phyloP scores from a whole-genome alignment of 2,113 vertebrate species.

The Xenopus laevis region DNA sequence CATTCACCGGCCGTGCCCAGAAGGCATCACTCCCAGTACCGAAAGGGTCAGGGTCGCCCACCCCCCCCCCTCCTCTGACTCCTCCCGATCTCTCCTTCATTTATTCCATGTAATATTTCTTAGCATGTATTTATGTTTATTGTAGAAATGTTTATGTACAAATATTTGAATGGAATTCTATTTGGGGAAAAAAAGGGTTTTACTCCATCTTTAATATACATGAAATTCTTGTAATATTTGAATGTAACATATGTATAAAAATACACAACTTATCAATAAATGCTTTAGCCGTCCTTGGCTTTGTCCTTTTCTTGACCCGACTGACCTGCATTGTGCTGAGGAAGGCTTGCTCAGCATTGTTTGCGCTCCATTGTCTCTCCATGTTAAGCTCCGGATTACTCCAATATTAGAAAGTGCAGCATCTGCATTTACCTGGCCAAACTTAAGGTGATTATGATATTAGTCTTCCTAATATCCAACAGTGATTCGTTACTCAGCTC shows the following conservation, averaged over 20 bases:
- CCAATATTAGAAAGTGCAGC: constrained; percentile 54
- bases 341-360: constrained; percentile 15
- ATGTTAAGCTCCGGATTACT: constrained; percentile 47
- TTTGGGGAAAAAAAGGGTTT: constrained; percentile 62
- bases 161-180: constrained; percentile 69
- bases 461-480: constrained; percentile 53
- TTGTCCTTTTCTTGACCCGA: constrained; percentile 23
- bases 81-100: constrained; percentile 1
- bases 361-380: constrained; percentile 52
- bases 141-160: constrained; percentile 72
- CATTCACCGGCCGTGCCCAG: background rate
- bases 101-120: constrained; percentile 53
- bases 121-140: constrained; percentile 68
- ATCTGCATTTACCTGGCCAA: constrained; percentile 51
- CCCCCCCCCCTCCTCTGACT: background rate
- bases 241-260: constrained; percentile 77
- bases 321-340: constrained; percentile 44
- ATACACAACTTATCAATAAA: constrained; percentile 63
- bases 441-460: constrained; percentile 70
- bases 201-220: constrained; percentile 78
- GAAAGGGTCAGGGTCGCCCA: background rate
- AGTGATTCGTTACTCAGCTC: constrained; percentile 48
- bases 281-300: constrained; percentile 55
- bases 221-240: constrained; percentile 81
- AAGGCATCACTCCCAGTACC: background rate